A percentile compares a stretch with the other conserved stretches of the same genome.
Conservation (phyloP, 2,888 invertebrate species). For the Mayetiola destructor region DNA sequence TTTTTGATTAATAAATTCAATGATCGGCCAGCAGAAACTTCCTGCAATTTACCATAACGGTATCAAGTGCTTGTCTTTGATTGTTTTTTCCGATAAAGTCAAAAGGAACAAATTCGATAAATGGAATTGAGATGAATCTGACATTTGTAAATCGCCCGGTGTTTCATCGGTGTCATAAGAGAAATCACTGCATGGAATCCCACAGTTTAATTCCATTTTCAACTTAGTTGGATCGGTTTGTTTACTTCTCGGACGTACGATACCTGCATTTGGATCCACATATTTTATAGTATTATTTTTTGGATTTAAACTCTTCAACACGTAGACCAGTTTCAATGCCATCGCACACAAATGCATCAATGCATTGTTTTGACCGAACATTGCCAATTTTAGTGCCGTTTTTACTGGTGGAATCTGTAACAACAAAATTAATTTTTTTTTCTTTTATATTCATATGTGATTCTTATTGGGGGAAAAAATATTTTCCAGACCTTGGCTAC, state of each 20-base stretch:
- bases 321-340: constrained; percentile 31
- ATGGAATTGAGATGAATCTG: constrained; percentile 35
- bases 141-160: constrained; percentile 32
- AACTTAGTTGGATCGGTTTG: not conserved
- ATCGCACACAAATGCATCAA: constrained; percentile 35
- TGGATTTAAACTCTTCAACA: constrained; percentile 29
- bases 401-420: constrained; percentile 31
- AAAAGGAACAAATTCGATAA: constrained; percentile 34
- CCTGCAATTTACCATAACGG: constrained; percentile 29
- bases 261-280: not conserved
- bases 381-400: constrained; percentile 35
- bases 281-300: constrained; percentile 20
- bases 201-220: constrained; percentile 22
- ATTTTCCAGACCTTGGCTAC: constrained; percentile 48
- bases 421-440: not conserved
- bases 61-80: constrained; percentile 33
- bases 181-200: constrained; percentile 31
- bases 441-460: not conserved
- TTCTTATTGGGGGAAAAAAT: no score
- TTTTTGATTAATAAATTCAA: not conserved
- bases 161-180: constrained; percentile 30
- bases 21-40: not conserved
- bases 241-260: not conserved
- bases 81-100: constrained; percentile 32
- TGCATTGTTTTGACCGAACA: constrained; percentile 34